These are phyloP conservation scores for Argyrosomus japonicus DNA, from an alignment of 2,113 vertebrate species.

Conservation along the genomic window DNA sequence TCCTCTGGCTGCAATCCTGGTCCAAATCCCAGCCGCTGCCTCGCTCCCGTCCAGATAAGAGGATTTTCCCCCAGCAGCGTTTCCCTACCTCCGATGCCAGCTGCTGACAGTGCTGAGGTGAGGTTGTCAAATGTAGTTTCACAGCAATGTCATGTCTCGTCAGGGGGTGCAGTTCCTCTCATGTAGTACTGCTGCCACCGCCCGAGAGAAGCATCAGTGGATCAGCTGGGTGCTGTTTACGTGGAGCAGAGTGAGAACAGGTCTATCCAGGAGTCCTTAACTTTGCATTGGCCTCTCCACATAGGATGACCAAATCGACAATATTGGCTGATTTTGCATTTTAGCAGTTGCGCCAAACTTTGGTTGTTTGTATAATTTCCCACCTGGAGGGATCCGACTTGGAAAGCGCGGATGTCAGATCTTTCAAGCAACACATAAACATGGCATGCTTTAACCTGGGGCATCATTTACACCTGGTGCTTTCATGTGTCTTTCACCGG, in stretches of 20 bases:
- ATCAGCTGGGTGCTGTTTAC: not conserved
- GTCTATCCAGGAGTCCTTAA: not conserved
- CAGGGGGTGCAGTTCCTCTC: slow-evolving; percentile 32
- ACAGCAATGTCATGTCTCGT: slow-evolving; percentile 33
- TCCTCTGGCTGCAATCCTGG: slow-evolving; percentile 36
- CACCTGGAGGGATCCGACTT: not conserved
- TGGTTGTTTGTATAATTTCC: not conserved
- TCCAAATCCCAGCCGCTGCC: slow-evolving; percentile 57
- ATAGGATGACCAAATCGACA: not conserved
- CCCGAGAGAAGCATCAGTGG: slow-evolving; percentile 1
- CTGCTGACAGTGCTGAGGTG: slow-evolving; percentile 64
- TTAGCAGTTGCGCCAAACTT: not conserved
- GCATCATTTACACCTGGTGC: not conserved
- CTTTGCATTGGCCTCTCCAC: not conserved
- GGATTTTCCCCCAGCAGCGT: slow-evolving; percentile 40
- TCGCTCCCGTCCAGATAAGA: slow-evolving; percentile 54
- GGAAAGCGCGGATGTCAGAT: not conserved
- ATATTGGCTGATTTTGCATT: not conserved
- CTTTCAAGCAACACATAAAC: not conserved
- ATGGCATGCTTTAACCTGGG: not conserved
- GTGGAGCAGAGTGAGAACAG: not conserved
- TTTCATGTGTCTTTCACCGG: not conserved
- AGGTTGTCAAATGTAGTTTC: slow-evolving; percentile 53
- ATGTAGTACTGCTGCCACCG: not conserved
- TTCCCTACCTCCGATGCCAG: slow-evolving; percentile 34